phyloP scores from a whole-genome alignment of 2,888 invertebrate species.

The Oscheius sp. region DNA sequence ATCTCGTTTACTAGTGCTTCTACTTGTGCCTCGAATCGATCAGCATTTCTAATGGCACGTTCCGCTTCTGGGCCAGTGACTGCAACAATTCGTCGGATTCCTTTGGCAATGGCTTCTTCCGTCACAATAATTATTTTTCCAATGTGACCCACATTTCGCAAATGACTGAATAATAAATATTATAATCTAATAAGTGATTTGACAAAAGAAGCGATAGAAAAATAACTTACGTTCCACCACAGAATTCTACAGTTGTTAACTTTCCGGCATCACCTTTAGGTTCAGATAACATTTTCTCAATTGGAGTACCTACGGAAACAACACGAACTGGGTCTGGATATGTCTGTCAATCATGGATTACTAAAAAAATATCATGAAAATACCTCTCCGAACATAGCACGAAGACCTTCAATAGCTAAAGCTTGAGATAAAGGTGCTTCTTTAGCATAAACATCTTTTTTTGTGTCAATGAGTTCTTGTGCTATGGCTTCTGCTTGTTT shows the following conservation, averaged over 20 bases:
- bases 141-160: conserved; percentile 82
- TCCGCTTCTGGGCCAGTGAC: conserved; percentile 82
- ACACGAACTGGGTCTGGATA: conserved; percentile 92
- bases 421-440: conserved; percentile 86
- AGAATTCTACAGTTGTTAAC: conserved; percentile 95
- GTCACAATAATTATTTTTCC: conserved; percentile 94
- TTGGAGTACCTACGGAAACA: conserved; percentile 91
- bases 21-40: conserved; percentile 58
- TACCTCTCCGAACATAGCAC: conserved; percentile 96
- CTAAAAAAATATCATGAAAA: not conserved
- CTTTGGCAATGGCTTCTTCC: conserved; percentile 99
- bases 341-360: conserved; percentile 76
- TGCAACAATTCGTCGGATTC: conserved; percentile 93
- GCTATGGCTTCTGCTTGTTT: conserved; percentile 84
- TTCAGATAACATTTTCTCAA: conserved; percentile 88
- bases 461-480: conserved; percentile 82
- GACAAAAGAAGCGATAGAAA: not conserved
- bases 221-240: conserved; percentile 88
- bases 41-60: conserved; percentile 65
- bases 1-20: conserved; percentile 51
- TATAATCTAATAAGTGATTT: not conserved
- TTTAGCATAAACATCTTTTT: conserved; percentile 87
- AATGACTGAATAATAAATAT: conserved; percentile 56
- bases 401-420: conserved; percentile 88
- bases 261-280: conserved; percentile 85